Conservation (phyloP, 2,888 invertebrate species). For the Smittia aterrima region DNA sequence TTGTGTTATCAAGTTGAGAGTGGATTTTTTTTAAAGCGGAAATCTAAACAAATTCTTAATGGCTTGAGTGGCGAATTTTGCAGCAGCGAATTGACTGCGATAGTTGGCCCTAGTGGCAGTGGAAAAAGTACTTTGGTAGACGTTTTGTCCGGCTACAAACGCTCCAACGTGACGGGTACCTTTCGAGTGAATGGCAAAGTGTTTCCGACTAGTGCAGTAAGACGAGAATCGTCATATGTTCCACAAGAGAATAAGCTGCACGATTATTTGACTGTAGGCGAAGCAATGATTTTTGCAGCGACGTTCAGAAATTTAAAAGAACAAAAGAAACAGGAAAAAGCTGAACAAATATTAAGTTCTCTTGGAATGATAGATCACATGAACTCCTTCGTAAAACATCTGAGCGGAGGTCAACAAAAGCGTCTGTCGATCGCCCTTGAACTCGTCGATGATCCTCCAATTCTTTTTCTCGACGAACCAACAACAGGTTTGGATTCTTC, state of each 20-base stretch:
- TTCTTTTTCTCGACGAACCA: constrained; percentile 31
- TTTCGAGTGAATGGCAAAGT: not conserved
- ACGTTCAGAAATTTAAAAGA: constrained; percentile 65
- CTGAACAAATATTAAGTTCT: constrained; percentile 66
- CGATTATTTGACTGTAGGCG: constrained; percentile 77
- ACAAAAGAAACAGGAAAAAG: constrained; percentile 1
- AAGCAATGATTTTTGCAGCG: constrained; percentile 82
- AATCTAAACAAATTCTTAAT: constrained; percentile 12
- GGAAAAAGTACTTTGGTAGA: constrained; percentile 24
- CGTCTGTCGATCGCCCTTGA: constrained; percentile 28
- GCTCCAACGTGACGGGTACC: not conserved
- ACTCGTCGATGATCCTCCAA: constrained; percentile 13
- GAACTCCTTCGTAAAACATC: constrained; percentile 7
- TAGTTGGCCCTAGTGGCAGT: constrained; percentile 26
- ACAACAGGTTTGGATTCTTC: constrained; percentile 75
- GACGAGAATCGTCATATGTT: constrained; percentile 58
- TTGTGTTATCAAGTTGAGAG: not conserved
- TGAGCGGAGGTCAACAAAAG: constrained; percentile 33
- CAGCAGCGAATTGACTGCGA: constrained; percentile 2
- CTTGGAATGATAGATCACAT: constrained; percentile 44
- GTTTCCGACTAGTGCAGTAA: not conserved
- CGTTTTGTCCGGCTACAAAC: constrained; percentile 8
- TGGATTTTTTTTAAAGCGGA: not conserved
- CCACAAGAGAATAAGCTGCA: constrained; percentile 84
- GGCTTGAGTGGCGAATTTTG: constrained; percentile 30